These are phyloP conservation scores for Pocillopora grandis DNA, from an alignment of 92 coral and sea anemone genomes.

Conservation along the genomic window DNA sequence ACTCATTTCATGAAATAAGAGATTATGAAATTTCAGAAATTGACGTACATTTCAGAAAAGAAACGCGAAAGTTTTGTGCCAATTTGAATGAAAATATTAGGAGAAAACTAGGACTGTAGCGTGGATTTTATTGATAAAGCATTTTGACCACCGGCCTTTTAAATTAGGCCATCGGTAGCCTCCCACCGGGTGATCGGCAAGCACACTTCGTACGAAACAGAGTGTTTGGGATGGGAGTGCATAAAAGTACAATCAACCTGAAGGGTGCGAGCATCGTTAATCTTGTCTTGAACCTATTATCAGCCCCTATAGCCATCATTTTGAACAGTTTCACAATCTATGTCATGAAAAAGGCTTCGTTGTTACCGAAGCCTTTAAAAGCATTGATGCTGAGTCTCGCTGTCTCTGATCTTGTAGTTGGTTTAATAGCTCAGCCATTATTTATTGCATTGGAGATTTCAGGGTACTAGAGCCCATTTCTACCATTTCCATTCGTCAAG, in stretches of 20 bases:
- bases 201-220: no score
- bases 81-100: no score
- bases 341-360: background rate
- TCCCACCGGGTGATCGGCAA: no score
- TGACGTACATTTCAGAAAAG: no score
- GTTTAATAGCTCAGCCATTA: slow-evolving; percentile 15
- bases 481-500: background rate
- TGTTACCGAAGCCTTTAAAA: slow-evolving; percentile 12
- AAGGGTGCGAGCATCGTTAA: background rate
- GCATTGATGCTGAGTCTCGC: background rate
- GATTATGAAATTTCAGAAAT: no score
- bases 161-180: no score
- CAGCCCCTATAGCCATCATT: slow-evolving; percentile 2
- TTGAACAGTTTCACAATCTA: slow-evolving; percentile 7
- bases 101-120: no score
- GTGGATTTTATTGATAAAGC: no score
- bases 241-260: background rate
- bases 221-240: no score
- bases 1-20: no score
- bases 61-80: no score
- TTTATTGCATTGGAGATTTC: background rate
- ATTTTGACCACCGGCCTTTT: no score
- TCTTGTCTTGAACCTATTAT: background rate
- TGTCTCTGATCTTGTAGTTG: slow-evolving; percentile 20
- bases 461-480: background rate